phyloP scores from a whole-genome alignment of 2,113 vertebrate genomes.

The Sigmodon hispidus region DNA sequence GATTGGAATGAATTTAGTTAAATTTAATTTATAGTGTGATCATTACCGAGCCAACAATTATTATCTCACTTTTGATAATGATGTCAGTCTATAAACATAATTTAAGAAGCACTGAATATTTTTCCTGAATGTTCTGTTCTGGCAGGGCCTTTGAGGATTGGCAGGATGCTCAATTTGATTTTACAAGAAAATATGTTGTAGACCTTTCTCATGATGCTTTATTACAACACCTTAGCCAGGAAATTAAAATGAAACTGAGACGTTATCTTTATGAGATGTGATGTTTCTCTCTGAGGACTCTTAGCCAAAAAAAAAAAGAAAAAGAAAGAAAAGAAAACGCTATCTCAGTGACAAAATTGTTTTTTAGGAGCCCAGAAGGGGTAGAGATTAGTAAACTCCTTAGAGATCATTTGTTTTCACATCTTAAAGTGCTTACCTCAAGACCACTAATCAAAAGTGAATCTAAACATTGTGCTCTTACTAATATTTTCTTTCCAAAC shows the following conservation, averaged over 20 bases:
- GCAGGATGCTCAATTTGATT: slow-evolving; percentile 35
- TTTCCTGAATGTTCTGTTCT: not conserved
- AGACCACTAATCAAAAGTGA: slow-evolving; percentile 29
- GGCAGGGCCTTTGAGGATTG: not conserved
- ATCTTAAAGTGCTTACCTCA: slow-evolving; percentile 1
- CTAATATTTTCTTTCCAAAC: slow-evolving; percentile 43
- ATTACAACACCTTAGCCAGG: slow-evolving; percentile 32
- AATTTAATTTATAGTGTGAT: slow-evolving; percentile 60
- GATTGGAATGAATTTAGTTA: slow-evolving; percentile 58
- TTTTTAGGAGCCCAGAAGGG: not conserved
- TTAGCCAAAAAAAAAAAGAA: not conserved
- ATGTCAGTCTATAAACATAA: slow-evolving; percentile 50
- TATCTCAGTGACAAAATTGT: not conserved
- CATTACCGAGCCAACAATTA: slow-evolving; percentile 59
- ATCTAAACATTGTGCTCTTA: slow-evolving; percentile 30
- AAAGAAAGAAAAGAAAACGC: too few relatives aligned
- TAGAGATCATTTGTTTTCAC: not conserved
- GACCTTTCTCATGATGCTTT: not conserved
- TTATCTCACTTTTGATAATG: slow-evolving; percentile 56
- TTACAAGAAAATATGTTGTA: slow-evolving; percentile 45
- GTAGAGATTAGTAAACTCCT: not conserved
- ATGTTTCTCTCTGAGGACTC: slow-evolving; percentile 5
- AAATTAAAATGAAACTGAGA: slow-evolving; percentile 65
- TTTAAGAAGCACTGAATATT: slow-evolving; percentile 25
- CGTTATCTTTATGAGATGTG: not conserved